Evolutionary conservation across 2,113 vertebrate species (phyloP).

Genomic region (Trogon surrucura): DNA sequence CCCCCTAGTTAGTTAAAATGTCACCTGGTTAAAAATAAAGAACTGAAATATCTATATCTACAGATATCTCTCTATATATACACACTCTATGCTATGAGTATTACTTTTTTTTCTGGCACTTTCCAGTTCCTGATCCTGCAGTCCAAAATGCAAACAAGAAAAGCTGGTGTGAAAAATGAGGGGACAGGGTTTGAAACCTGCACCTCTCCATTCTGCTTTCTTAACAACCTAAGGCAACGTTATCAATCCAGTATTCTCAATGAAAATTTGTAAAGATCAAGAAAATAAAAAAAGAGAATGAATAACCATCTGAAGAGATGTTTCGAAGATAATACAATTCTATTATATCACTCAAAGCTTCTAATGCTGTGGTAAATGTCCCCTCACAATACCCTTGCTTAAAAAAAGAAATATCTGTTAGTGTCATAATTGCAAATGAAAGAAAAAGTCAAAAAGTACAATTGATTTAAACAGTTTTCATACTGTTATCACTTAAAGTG

Average conservation of each 20-base stretch:
- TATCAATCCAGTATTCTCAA: conserved; percentile 46
- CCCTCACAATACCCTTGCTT: not conserved
- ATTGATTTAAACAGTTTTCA: conserved; percentile 31
- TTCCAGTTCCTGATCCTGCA: conserved; percentile 46
- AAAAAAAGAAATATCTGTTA: not conserved
- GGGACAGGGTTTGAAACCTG: conserved; percentile 49
- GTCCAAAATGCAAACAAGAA: conserved; percentile 52
- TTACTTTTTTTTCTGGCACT: conserved; percentile 35
- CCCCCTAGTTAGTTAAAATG: conserved; percentile 67
- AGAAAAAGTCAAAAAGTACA: not conserved
- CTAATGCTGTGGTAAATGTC: conserved; percentile 35
- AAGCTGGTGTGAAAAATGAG: conserved; percentile 50
- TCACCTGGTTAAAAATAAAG: conserved; percentile 7
- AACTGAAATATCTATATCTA: too few species aligned
- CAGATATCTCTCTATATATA: too few species aligned
- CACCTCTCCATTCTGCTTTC: conserved; percentile 58
- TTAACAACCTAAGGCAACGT: conserved; percentile 64
- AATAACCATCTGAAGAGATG: conserved; percentile 26
- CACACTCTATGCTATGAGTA: conserved; percentile 30
- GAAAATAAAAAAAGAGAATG: conserved; percentile 48
- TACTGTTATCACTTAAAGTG: conserved; percentile 13
- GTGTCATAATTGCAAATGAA: not conserved
- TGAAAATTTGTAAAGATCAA: conserved; percentile 37
- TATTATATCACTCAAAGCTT: conserved; percentile 19
- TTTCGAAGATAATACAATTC: conserved; percentile 61